phyloP scores from a whole-genome alignment of 2,113 vertebrate genomes.

The Pteropus alecto region DNA sequence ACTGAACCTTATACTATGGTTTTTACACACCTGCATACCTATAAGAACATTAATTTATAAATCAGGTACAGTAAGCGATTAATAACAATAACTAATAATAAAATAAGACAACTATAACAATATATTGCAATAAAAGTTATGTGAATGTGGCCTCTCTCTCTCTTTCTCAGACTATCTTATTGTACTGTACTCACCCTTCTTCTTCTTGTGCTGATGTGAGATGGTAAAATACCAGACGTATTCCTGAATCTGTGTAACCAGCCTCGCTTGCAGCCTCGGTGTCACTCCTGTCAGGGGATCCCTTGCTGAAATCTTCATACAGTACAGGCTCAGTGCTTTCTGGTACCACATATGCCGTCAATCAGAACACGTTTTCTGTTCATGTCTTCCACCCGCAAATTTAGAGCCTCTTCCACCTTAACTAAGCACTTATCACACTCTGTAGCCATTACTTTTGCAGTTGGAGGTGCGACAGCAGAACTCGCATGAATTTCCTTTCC shows the following conservation, averaged over 20 bases:
- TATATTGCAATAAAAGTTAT: not conserved
- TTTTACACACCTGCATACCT: not conserved
- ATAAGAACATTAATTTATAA: not conserved
- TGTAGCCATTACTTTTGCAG: not conserved
- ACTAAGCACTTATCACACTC: not conserved
- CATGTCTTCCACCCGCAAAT: not conserved
- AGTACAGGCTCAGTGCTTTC: no score
- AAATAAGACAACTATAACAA: not conserved
- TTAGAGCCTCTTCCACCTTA: not conserved
- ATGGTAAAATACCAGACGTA: not conserved
- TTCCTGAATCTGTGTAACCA: not conserved
- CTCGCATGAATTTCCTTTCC: not conserved
- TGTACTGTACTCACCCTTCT: not conserved
- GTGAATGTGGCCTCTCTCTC: not conserved
- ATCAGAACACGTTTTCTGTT: not conserved
- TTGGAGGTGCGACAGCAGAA: not conserved
- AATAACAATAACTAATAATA: not conserved
- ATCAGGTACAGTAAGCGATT: not conserved
- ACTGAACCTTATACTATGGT: no score
- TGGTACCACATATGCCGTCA: not conserved
- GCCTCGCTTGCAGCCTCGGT: not conserved
- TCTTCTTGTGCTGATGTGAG: not conserved
- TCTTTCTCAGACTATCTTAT: not conserved
- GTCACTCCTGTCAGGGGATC: not conserved
- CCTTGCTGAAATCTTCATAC: not conserved